Base-by-base conservation (phyloP, 2,113 vertebrate genomes). In the Aleadryas rufinucha region DNA sequence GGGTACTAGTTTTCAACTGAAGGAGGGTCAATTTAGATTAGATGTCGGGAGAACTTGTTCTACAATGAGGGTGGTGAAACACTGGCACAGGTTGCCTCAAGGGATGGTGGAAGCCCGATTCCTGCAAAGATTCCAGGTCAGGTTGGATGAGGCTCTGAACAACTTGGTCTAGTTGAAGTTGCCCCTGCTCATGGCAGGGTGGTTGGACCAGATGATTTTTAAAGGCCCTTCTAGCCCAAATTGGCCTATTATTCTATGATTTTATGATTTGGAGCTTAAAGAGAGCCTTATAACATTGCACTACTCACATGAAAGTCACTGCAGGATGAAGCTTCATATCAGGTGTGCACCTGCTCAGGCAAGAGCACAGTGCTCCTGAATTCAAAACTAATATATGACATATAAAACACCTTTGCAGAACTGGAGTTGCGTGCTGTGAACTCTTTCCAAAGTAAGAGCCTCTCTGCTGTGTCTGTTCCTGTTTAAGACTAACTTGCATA, bases 271-370 rank as follows among this genome's bases (percentile, higher is more conserved):
- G 24, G 16, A 68, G 11, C 42, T 82, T 81, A 68, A 69, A 87
- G 35, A 53, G 14, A 82, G 28, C 4, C 50, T 78, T 71, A 10
- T 18, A 54, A 44, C 53, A 13, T 8, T 41, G 44, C 30, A 37
- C 14, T 19, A 8, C 4, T 53, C 24, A 59, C 17, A 18, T 31
- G 28, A 65, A 68, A 69, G 10, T 30, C 52, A 41, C 16, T 56
- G 54, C 9, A 49, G 39, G n/a, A 87, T 54, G 33, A 87, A 69
- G 26, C 4, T 31, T 69, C 6, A 0, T 30, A 42, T 13, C 19
- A 16, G 15, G 23, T 1, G 0, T 5, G 0, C 16, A 0, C 2
- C 27, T 79, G 35, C 44, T 71, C 16, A 56, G 37, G 41, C 41
- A 84, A 8, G 1, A 1, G 1, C 17, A 22, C 6, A 31, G 16